Base-by-base conservation (phyloP, 2,888 invertebrate species). In the Apomyelois bistriatella region DNA sequence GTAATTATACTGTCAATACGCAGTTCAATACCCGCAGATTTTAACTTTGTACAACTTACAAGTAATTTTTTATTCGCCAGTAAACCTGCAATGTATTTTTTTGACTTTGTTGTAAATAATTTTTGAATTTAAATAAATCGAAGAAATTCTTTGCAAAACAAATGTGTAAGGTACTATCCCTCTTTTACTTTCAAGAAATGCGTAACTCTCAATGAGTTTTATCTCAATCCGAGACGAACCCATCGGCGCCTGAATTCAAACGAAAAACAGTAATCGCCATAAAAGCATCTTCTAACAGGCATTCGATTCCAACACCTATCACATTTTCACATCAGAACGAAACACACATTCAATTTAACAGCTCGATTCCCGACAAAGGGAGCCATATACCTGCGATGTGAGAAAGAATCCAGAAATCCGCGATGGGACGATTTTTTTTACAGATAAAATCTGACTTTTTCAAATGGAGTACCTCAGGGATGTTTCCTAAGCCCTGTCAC, bases 261-360 rank as follows among this genome's bases (percentile, higher is more conserved):
- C 49, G 49, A 40, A 40, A 50, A 16, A 37, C 43, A 35, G 35
- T 43, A 52, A 37, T 37, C 36, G 28, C 52, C 43, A 46, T 52
- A 37, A 51, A 46, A 52, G 42, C 22, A 36, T 52, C 43, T 52
- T 37, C 35, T 50, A 40, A 50, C 28, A 38, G 49, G 49, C 49
- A 32, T 40, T 50, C 49, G 40, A 50, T 30, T 50, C 36, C 35
- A 51, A 52, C 53, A 49, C 48, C 53, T 56, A 59, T 60, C 58
- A 49, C 52, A 52, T 60, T 54, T 56, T 53, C 58, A 60, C 59
- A 58, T 61, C 59, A 43, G 56, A 55, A 48, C 49, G 54, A 53
- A 41, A 53, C 53, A 56, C 58, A 53, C 43, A 50, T 55, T 47
- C 55, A 54, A 56, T 58, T 48, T 49, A 43, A 51, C 52, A 54